These are phyloP conservation scores for Gonocerus acuteangulatus DNA, from an alignment of 2,888 invertebrate genomes.

Conservation along the genomic window DNA sequence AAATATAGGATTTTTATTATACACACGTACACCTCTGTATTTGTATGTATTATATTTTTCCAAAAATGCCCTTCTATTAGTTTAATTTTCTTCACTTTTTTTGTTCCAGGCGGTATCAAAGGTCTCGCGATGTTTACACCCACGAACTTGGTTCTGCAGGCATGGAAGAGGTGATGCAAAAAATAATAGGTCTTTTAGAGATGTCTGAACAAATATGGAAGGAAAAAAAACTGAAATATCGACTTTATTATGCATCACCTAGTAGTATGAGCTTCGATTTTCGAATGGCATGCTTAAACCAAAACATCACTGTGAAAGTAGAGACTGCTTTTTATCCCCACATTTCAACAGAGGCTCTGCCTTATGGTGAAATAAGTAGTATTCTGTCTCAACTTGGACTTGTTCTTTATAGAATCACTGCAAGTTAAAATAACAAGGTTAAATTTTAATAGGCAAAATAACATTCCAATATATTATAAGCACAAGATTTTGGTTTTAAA, in stretches of 20 bases:
- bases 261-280: slow-evolving; percentile 57
- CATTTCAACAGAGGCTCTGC: slow-evolving; percentile 54
- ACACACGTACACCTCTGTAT: not conserved
- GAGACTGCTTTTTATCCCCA: slow-evolving; percentile 61
- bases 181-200: slow-evolving; percentile 51
- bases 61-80: too few relatives aligned
- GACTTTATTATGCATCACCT: slow-evolving; percentile 63
- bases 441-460: too few relatives aligned
- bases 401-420: not conserved
- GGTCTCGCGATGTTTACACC: slow-evolving; percentile 58
- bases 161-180: slow-evolving; percentile 50
- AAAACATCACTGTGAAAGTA: slow-evolving; percentile 34
- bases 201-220: slow-evolving; percentile 52
- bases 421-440: too few relatives aligned
- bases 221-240: slow-evolving; percentile 52
- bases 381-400: slow-evolving; percentile 3
- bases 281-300: slow-evolving; percentile 41
- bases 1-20: not conserved
- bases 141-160: slow-evolving; percentile 62
- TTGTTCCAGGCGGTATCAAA: slow-evolving; percentile 49
- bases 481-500: too few relatives aligned
- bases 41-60: not conserved
- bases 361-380: slow-evolving; percentile 13
- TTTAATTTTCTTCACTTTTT: too few relatives aligned
- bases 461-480: too few relatives aligned